A percentile compares a stretch with the other conserved stretches of the same genome.
Conservation (phyloP, 2,797 vertebrate genomes). For the Gymnothorax reevesii region DNA sequence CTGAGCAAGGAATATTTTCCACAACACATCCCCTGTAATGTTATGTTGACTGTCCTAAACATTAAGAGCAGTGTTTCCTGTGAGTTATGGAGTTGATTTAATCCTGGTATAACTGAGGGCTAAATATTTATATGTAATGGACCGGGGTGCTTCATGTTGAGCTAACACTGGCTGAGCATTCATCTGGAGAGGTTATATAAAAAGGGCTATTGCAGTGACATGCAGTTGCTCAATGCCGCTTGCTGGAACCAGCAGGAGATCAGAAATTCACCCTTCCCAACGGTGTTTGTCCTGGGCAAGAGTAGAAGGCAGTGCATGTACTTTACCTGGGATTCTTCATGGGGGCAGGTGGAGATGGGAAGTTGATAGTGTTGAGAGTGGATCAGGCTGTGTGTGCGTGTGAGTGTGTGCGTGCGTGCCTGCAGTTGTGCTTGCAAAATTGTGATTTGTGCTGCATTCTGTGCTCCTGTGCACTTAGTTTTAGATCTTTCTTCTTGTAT, state of each 20-base stretch:
- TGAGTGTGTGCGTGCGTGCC: not conserved
- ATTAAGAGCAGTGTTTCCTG: not conserved
- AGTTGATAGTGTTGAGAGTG: no score
- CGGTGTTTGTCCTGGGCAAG: not conserved
- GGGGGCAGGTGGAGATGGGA: not conserved
- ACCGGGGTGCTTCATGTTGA: not conserved
- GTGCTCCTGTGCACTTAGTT: not conserved
- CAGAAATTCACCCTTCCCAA: not conserved
- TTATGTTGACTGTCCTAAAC: constrained; percentile 12
- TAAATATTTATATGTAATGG: constrained; percentile 4
- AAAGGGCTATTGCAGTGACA: not conserved
- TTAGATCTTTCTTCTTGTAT: not conserved
- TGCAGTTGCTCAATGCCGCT: not conserved
- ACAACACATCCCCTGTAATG: not conserved
- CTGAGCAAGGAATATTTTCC: constrained; percentile 4
- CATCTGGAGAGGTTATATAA: not conserved
- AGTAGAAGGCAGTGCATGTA: not conserved
- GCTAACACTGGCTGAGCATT: no score
- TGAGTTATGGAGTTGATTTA: not conserved
- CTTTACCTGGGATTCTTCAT: not conserved
- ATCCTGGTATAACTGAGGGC: not conserved
- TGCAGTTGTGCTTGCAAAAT: no score
- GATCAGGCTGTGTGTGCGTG: no score
- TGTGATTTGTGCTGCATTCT: no score
- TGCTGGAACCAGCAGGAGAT: not conserved